Evolutionary conservation across 2,797 vertebrate genomes (phyloP).

Genomic region (Pterois miles): DNA sequence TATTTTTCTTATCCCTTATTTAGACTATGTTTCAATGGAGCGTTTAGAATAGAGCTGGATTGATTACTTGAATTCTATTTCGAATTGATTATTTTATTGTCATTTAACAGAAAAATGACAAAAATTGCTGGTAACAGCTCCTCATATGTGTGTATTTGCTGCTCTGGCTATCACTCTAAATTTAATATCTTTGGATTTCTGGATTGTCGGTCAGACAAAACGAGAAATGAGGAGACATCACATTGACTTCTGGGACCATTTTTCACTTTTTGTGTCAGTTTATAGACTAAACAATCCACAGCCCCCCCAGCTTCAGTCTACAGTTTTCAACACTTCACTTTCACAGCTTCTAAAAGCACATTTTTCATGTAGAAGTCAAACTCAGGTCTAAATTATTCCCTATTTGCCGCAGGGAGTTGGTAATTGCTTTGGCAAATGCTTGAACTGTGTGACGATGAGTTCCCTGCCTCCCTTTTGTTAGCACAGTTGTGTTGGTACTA

Average conservation of each 20-base stretch:
- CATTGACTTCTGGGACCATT: accelerated
- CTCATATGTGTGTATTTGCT: not conserved
- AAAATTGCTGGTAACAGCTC: not conserved
- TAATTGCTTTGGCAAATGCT: constrained; percentile 9
- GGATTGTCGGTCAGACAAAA: not conserved
- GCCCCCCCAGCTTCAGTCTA: not conserved
- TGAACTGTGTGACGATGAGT: constrained; percentile 8
- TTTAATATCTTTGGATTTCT: not conserved
- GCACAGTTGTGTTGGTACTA: constrained; percentile 12
- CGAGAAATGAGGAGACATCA: not conserved
- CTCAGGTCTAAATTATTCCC: not conserved
- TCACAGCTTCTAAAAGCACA: not conserved
- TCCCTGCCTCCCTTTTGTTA: constrained; percentile 1
- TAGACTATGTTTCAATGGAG: no score
- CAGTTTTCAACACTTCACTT: not conserved
- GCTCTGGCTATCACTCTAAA: not conserved
- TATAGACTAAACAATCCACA: not conserved
- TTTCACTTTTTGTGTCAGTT: not conserved
- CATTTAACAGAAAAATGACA: not conserved
- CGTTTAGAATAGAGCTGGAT: not conserved
- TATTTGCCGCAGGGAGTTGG: not conserved
- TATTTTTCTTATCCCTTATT: no score
- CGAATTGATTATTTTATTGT: not conserved
- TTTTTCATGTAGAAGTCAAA: constrained; percentile 10
- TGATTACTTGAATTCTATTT: not conserved